Evolutionary conservation across 2,797 vertebrate species (phyloP).

Genomic region (Tarsius wallacei): DNA sequence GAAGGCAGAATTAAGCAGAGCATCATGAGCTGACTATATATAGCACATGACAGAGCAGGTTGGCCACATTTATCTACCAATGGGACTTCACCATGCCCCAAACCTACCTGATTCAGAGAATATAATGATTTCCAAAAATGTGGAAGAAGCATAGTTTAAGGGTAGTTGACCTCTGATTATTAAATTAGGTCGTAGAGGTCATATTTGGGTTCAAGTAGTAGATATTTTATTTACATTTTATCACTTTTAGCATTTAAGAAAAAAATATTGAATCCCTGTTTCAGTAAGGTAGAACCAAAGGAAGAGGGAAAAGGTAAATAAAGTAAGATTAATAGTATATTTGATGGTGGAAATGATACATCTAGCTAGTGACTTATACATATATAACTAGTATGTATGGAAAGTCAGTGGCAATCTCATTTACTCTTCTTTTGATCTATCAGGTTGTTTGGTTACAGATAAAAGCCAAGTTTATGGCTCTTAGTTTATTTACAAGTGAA

Average conservation of each 20-base stretch:
- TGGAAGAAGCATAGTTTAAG: slow-evolving; percentile 21
- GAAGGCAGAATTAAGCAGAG: slow-evolving; percentile 23
- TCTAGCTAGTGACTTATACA: neutral
- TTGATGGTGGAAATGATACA: neutral
- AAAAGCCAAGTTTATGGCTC: neutral
- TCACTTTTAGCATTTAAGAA: slow-evolving; percentile 53
- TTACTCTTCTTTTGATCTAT: neutral
- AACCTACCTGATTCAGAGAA: neutral
- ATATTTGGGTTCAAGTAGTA: slow-evolving; percentile 31
- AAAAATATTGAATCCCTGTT: slow-evolving; percentile 16
- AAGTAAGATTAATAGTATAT: neutral
- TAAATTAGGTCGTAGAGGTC: slow-evolving; percentile 46
- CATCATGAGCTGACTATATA: slow-evolving; percentile 25
- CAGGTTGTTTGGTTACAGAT: neutral
- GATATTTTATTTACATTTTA: slow-evolving; percentile 35
- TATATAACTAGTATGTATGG: neutral
- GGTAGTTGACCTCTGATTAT: slow-evolving; percentile 35
- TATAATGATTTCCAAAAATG: slow-evolving; percentile 61
- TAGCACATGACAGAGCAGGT: neutral
- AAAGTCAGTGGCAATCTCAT: neutral
- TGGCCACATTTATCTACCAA: neutral
- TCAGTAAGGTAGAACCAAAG: neutral
- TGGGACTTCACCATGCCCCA: neutral
- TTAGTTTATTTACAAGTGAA: slow-evolving; percentile 18
- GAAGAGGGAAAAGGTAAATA: slow-evolving; percentile 40